phyloP scores from a whole-genome alignment of 2,113 vertebrate genomes.

The Oxyruncus cristatus region DNA sequence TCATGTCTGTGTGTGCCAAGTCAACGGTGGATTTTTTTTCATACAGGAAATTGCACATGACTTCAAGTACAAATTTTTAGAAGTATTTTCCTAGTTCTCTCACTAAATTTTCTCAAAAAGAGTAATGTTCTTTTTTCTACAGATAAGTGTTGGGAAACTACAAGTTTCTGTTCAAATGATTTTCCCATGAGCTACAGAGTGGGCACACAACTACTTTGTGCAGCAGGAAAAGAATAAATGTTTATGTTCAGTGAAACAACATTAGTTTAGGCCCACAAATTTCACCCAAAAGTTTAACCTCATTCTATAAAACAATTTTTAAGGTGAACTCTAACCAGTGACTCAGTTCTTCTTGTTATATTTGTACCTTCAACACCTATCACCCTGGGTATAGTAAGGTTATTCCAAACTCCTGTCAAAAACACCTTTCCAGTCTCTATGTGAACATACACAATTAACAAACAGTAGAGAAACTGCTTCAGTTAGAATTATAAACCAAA shows the following conservation, averaged over 20 bases:
- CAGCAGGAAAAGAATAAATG: not conserved
- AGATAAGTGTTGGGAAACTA: not conserved
- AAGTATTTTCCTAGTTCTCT: not conserved
- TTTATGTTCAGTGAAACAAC: not conserved
- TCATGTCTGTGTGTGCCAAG: not conserved
- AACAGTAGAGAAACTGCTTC: not conserved
- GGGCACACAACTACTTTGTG: not conserved
- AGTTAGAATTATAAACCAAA: not conserved
- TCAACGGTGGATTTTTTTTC: not conserved
- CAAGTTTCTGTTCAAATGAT: not conserved
- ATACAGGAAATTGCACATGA: not conserved
- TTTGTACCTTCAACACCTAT: not conserved
- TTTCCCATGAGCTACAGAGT: not conserved
- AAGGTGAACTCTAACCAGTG: not conserved
- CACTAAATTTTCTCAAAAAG: not conserved
- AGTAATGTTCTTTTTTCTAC: not conserved
- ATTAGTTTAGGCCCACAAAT: not conserved
- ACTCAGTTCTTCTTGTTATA: not conserved
- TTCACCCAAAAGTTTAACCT: not conserved
- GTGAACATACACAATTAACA: not conserved
- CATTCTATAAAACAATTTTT: not conserved
- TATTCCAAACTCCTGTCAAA: not conserved
- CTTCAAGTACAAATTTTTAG: not conserved
- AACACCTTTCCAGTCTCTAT: not conserved
- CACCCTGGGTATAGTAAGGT: not conserved